Base-by-base conservation (phyloP, 1,140 invertebrate genomes). In the Orussus abietinus region DNA sequence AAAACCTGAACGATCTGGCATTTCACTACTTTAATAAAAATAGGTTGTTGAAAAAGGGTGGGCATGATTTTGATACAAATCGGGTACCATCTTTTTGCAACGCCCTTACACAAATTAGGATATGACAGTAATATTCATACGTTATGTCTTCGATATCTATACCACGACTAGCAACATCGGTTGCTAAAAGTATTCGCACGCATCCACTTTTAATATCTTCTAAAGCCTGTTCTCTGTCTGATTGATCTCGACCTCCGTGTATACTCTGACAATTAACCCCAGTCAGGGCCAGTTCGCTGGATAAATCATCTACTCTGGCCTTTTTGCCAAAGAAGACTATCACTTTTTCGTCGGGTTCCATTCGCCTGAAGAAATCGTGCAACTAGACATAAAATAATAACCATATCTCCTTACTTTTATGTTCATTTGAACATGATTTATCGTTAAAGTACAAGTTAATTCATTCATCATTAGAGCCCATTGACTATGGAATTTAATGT, bases 81-180 rank as follows among this genome's bases (percentile, higher is more conserved):
- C n/a, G n/a, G n/a, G n/a, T n/a, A n/a, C n/a, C n/a, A n/a, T n/a
- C n/a, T n/a, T n/a, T n/a, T n/a, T n/a, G n/a, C n/a, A n/a, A n/a
- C n/a, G n/a, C n/a, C n/a, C n/a, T n/a, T n/a, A n/a, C n/a, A n/a
- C n/a, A n/a, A n/a, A n/a, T n/a, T n/a, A n/a, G n/a, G n/a, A n/a
- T 7, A 25, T 25, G n/a, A 25, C n/a, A 25, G 22, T 13, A 17
- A 28, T 21, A 44, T 18, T 39, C 85, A 75, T 81, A 91, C 75
- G 90, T 92, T 3, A 96, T 80, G 61, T 95, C 90, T 64, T 88
- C 85, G 25, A 96, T 92, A 66, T 97, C 92, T 31, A 96, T 80
- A 18, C 93, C 92, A 51, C 92, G 76, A 18, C 90, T 91, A 1
- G 91, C 92, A 11, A 96, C 86, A 78, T 96, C 93, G n/a, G 93